Base-by-base conservation (phyloP, 2,113 vertebrate species). In the Chitala chitala region DNA sequence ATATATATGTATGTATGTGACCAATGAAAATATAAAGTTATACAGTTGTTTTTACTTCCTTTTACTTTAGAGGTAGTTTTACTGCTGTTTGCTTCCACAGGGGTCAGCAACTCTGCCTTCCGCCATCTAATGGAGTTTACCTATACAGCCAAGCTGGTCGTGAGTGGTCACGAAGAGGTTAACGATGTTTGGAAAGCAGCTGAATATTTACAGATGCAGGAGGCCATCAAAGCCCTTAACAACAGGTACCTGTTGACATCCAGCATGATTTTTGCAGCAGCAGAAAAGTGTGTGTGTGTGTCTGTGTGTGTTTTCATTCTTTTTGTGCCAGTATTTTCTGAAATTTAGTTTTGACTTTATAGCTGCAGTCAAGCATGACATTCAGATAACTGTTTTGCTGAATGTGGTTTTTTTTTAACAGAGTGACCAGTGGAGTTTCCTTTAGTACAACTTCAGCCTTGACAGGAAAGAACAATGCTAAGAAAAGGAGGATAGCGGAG, bases 181-280 rank as follows among this genome's bases (percentile, higher is more conserved):
- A 91, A 89, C 69, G 95, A 98, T 75, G 95, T 98, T 38, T 98
- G 94, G 94, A 98, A 98, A 87, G 97, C 97, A 54, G 97, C 97
- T 1, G 96, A 99, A 69, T 99, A 98, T 79, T 91, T 99, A 50
- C 97, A 99, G 81, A 99, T 99, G 97, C 84, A 98, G 72, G 97
- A 98, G 89, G 96, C 96, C 0, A 96, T 99, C 82, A 98, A 98
- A 89, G 96, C 97, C 9, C 93, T 99, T 42, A 89, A 92, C 89
- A 91, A 93, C 80, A 91, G 92, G 92, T 92, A 55, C 7, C 26
- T 31, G 44, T 20, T 26, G 26, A 33, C 29, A 7, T 22, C 42
- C 36, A 2, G 1, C 15, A 24, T 15, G n/a, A 29, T 46, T 6
- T n/a, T 29, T 17, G 7, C n/a, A 26, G 8, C 6, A 6, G 7